Conservation (phyloP, 2,113 vertebrate species). For the Terrapene triunguis region DNA sequence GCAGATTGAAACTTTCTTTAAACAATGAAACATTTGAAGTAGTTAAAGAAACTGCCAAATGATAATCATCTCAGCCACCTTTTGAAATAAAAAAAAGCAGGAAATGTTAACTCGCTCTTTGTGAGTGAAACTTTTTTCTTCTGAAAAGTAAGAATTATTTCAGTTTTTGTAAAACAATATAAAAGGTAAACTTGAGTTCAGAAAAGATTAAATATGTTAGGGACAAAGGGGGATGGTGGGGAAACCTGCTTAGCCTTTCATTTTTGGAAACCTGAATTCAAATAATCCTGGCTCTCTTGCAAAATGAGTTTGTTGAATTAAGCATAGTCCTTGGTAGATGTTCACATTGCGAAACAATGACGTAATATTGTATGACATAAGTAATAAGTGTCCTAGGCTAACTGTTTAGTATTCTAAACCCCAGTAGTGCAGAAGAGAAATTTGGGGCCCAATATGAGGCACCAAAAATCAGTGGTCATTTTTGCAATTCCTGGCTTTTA, state of each 20-base stretch:
- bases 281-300: not conserved
- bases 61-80: not conserved
- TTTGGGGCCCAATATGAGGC: not conserved
- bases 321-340: not conserved
- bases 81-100: not conserved
- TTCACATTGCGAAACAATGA: not conserved
- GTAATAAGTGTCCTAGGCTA: not conserved
- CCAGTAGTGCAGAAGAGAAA: not conserved
- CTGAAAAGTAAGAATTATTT: not conserved
- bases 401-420: not conserved
- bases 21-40: not conserved
- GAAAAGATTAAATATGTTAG: not conserved
- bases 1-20: not conserved
- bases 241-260: not conserved
- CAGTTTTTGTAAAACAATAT: not conserved
- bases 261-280: not conserved
- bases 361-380: not conserved
- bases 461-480: not conserved
- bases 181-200: not conserved
- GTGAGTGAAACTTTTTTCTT: not conserved
- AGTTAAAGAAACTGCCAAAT: not conserved
- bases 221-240: too few species aligned
- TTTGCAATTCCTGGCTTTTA: not conserved
- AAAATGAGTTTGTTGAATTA: not conserved
- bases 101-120: not conserved